Percentiles rank a stretch among this genome's conserved stretches.
phyloP scores from a whole-genome alignment of 2,888 invertebrate genomes.

The Amphipyra berbera region DNA sequence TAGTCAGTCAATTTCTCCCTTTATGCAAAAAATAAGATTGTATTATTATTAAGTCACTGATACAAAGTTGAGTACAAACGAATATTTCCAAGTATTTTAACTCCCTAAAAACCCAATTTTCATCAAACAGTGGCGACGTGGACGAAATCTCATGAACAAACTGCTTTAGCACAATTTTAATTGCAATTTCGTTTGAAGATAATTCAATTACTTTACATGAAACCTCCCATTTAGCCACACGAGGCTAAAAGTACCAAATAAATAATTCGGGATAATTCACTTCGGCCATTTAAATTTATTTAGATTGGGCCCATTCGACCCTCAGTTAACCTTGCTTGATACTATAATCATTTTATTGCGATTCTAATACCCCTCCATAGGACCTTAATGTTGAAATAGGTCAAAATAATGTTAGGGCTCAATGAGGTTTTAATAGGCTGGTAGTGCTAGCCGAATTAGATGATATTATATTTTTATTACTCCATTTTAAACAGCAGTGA shows the following conservation, averaged over 20 bases:
- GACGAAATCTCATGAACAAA: too few species aligned
- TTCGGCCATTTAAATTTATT: conserved; percentile 35
- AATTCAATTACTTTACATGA: conserved; percentile 9
- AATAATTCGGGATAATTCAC: conserved; percentile 46
- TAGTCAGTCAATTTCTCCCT: too few species aligned
- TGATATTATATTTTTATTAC: conserved; percentile 6
- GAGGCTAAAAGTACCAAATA: conserved; percentile 20
- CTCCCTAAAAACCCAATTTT: too few species aligned
- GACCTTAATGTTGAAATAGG: conserved; percentile 27
- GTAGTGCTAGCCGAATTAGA: conserved; percentile 4
- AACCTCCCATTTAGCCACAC: background rate
- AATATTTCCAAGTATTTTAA: too few species aligned
- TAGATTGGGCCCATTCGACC: conserved; percentile 41
- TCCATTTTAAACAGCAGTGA: too few species aligned
- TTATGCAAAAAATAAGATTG: too few species aligned
- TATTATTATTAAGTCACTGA: too few species aligned
- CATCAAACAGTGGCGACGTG: too few species aligned
- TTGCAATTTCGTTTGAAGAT: background rate
- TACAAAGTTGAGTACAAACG: too few species aligned
- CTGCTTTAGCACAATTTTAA: too few species aligned
- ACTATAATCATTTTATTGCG: conserved; percentile 49
- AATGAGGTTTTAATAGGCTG: conserved; percentile 32
- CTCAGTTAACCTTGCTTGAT: conserved; percentile 40
- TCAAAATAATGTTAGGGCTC: conserved; percentile 25
- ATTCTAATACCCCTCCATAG: conserved; percentile 29